These are phyloP conservation scores for Brassicogethes aeneus DNA, from an alignment of 2,888 invertebrate genomes.

Conservation along the genomic window DNA sequence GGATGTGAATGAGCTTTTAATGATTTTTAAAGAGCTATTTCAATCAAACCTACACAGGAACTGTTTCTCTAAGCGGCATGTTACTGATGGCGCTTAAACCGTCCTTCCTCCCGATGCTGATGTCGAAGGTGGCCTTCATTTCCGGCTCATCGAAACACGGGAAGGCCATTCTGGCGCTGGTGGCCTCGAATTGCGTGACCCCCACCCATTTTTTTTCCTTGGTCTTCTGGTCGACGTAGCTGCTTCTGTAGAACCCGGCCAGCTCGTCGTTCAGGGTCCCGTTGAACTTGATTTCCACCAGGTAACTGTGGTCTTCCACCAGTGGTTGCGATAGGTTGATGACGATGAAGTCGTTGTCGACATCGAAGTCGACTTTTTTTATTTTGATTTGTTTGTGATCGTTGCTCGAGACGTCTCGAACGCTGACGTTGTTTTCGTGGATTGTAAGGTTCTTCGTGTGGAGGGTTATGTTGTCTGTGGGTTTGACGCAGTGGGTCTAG, in stretches of 20 bases:
- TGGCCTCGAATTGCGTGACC: constrained; percentile 74
- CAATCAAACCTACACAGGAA: constrained; percentile 22
- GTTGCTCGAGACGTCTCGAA: constrained; percentile 18
- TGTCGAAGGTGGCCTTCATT: constrained; percentile 69
- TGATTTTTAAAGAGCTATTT: too few species aligned
- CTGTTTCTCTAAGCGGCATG: constrained; percentile 48
- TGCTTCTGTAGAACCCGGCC: constrained; percentile 76
- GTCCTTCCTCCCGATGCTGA: constrained; percentile 62
- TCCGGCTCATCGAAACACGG: constrained; percentile 86
- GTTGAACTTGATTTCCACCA: constrained; percentile 58
- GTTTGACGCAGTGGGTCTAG: constrained; percentile 13
- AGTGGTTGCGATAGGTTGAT: constrained; percentile 52
- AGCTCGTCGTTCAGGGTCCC: constrained; percentile 68
- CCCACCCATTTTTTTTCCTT: constrained; percentile 52
- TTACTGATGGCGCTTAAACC: constrained; percentile 72
- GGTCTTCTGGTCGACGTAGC: constrained; percentile 56
- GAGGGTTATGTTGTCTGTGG: constrained; percentile 53
- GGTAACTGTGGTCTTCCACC: constrained; percentile 51
- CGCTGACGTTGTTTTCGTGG: constrained; percentile 34
- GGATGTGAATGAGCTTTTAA: too few species aligned
- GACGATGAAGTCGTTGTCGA: constrained; percentile 48
- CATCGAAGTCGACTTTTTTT: constrained; percentile 42
- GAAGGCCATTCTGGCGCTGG: constrained; percentile 72
- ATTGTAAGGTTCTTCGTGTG: constrained; percentile 66
- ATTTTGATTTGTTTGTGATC: constrained; percentile 43